phyloP scores from a whole-genome alignment of 2,797 vertebrate species.

The Helarctos malayanus region DNA sequence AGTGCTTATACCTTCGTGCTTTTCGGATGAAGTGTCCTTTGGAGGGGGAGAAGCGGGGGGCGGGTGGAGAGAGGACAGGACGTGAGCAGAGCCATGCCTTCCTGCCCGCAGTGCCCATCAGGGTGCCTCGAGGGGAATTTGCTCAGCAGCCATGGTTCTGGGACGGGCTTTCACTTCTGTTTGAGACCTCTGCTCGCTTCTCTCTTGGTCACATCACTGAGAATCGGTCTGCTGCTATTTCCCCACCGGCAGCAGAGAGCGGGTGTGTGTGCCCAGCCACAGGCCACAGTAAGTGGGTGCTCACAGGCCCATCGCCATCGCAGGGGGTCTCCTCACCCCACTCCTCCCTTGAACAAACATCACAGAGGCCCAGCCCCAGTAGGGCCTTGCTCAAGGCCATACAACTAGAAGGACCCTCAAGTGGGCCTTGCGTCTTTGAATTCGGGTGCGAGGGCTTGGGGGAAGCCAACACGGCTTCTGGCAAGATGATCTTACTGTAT shows the following conservation, averaged over 20 bases:
- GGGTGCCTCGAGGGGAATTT: conserved; percentile 50
- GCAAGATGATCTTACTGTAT: neutral
- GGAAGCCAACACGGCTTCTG: neutral
- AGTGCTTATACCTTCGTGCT: neutral
- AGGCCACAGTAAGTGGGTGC: neutral
- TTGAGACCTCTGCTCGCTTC: neutral
- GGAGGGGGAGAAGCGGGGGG: accelerated
- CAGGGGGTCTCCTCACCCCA: neutral
- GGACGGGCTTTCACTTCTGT: conserved; percentile 74
- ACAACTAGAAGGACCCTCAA: neutral
- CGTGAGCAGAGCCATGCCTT: neutral
- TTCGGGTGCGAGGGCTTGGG: neutral
- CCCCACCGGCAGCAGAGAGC: neutral
- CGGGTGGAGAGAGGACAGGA: neutral
- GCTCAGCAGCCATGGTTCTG: neutral
- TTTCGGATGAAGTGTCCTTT: neutral
- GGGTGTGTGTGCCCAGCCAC: neutral
- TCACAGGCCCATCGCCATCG: neutral
- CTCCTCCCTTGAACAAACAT: neutral
- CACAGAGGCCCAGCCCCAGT: neutral
- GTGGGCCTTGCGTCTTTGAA: neutral
- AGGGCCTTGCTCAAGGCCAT: neutral
- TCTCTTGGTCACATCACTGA: conserved; percentile 52
- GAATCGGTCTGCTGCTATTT: conserved; percentile 56
- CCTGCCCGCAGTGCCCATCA: neutral